A percentile compares a stretch with the other conserved stretches of the same genome.
phyloP scores from a whole-genome alignment of 2,888 invertebrate genomes.

The Orthosia gothica region DNA sequence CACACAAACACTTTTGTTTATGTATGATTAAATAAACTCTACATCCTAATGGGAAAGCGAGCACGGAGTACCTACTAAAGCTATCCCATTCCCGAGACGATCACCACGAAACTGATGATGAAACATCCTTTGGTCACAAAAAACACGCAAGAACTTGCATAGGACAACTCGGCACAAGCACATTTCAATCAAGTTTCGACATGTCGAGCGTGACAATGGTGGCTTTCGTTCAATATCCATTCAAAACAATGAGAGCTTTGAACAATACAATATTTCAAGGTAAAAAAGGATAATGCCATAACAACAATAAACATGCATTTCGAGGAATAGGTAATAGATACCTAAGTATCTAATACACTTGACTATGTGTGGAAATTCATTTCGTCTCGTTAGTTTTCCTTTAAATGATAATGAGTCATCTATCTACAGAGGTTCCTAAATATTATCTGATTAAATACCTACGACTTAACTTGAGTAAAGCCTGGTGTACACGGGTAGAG shows the following conservation, averaged over 20 bases:
- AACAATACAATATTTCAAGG: not conserved
- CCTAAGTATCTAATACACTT: not conserved
- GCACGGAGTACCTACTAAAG: not conserved
- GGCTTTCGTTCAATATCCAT: conserved; percentile 18
- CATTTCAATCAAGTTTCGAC: conserved; percentile 51
- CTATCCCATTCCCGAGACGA: conserved; percentile 18
- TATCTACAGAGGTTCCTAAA: no score
- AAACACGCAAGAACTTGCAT: conserved; percentile 53
- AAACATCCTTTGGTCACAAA: conserved; percentile 5
- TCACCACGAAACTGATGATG: conserved; percentile 20
- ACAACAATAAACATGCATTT: not conserved
- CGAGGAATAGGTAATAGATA: not conserved
- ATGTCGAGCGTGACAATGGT: conserved; percentile 28
- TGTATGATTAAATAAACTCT: not conserved
- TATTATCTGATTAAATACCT: no score
- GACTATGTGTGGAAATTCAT: not conserved
- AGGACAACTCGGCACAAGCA: conserved; percentile 4
- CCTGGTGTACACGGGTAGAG: no score
- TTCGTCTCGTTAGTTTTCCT: not conserved
- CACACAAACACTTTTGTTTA: conserved; percentile 2
- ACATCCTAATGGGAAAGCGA: not conserved
- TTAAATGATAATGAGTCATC: no score
- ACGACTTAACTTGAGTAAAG: no score
- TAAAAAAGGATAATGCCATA: not conserved
- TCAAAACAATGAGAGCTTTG: conserved; percentile 19